Conservation (phyloP, 2,888 invertebrate species). For the Lithodes maja region DNA sequence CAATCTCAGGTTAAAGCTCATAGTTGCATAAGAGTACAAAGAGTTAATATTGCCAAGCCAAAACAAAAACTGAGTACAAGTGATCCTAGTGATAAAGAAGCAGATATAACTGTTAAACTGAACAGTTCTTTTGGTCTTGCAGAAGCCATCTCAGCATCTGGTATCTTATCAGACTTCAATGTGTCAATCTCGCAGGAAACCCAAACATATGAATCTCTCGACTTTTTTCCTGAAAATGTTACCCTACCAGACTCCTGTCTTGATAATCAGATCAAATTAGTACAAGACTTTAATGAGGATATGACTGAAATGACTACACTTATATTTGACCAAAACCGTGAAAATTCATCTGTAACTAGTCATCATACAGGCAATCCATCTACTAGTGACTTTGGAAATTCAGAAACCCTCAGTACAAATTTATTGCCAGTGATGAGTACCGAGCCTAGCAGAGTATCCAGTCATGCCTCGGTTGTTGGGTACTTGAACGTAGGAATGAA, state of each 20-base stretch:
- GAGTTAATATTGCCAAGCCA: neutral
- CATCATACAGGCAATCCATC: neutral
- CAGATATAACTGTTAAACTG: neutral
- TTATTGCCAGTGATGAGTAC: neutral
- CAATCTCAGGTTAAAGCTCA: constrained; percentile 3
- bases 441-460: constrained; percentile 19
- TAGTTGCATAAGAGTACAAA: neutral
- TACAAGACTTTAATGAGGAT: constrained; percentile 22
- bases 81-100: neutral
- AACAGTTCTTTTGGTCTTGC: neutral
- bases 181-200: constrained; percentile 5
- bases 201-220: constrained; percentile 24
- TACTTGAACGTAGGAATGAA: constrained; percentile 17
- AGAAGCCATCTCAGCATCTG: neutral
- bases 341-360: neutral
- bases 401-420: neutral
- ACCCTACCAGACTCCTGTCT: neutral
- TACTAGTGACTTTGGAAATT: neutral
- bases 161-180: neutral
- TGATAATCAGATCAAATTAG: constrained; percentile 24
- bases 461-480: constrained; percentile 2
- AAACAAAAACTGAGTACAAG: neutral
- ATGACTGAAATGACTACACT: constrained; percentile 21
- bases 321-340: constrained; percentile 26
- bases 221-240: constrained; percentile 24